Base-by-base conservation (phyloP, 2,113 vertebrate genomes). In the Leuciscus idus region DNA sequence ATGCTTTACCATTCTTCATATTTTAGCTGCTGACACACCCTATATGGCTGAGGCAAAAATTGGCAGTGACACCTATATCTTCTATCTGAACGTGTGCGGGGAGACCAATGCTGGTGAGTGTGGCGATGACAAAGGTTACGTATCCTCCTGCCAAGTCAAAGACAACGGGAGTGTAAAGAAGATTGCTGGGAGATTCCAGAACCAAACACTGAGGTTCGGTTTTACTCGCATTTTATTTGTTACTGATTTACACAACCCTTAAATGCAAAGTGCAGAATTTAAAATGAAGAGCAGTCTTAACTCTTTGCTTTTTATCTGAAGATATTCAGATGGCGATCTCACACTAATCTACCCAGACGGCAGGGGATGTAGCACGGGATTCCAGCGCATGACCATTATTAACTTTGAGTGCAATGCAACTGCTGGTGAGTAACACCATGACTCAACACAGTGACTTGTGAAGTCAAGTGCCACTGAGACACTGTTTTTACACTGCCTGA, bases 271-370 rank as follows among this genome's bases (percentile, higher is more conserved):
- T 39, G 1, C 43, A 50, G 2, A 61, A 77, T 26, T 19, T 6
- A 15, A 81, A 48, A 19, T 13, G 26, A 39, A 23, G 36, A 72
- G 9, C 36, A n/a, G 21, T 43, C 4, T 2, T 72, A 72, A 43
- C 33, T 36, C 9, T 36, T 73, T 73, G 59, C 7, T 36, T n/a
- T 77, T 26, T 72, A 10, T 64, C 46, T 30, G 21, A 84, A 99
- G 98, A 6, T 99, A 99, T 66, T 99, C 98, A 0, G 98, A 99
- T 59, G 98, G 98, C 6, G 98, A 99, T 90, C 96, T 99, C 89
- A 97, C 96, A 76, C 91, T 99, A 78, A 96, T 96, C 70, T 99
- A 98, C 87, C 95, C 93, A 0, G 95, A 95, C 2, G 98, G 98
- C 0, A 93, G 87, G 1, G 89, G 61, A 0, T 99, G 98, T 90